phyloP scores from a whole-genome alignment of 2,888 invertebrate species.

The Pyrrhia umbra region DNA sequence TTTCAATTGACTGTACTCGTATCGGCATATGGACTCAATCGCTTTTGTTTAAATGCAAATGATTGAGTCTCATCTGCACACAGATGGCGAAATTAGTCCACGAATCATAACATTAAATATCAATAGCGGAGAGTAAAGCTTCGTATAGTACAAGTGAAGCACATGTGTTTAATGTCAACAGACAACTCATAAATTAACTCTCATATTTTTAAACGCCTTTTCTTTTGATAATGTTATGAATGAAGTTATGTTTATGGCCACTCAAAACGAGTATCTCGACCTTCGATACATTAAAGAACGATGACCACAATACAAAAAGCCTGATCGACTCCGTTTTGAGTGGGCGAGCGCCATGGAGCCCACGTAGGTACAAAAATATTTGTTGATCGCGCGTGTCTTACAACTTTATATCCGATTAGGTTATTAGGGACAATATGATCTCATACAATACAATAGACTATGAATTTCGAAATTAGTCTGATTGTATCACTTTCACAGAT shows the following conservation, averaged over 20 bases:
- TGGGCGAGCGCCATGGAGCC: slow-evolving; percentile 60
- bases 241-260: slow-evolving; percentile 21
- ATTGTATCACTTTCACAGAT: slow-evolving; percentile 70
- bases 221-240: slow-evolving; percentile 21
- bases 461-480: slow-evolving; percentile 58
- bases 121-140: slow-evolving; percentile 32
- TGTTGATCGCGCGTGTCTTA: slow-evolving; percentile 55
- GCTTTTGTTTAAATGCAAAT: slow-evolving; percentile 57
- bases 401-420: slow-evolving; percentile 40
- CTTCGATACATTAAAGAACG: slow-evolving; percentile 42
- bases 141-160: slow-evolving; percentile 16
- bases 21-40: slow-evolving; percentile 48
- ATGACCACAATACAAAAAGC: slow-evolving; percentile 45
- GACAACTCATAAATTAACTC: slow-evolving; percentile 21
- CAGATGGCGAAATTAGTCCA: slow-evolving; percentile 61
- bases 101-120: slow-evolving; percentile 55
- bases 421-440: slow-evolving; percentile 47
- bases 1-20: slow-evolving; percentile 53
- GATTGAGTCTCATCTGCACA: slow-evolving; percentile 59
- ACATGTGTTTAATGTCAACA: slow-evolving; percentile 32
- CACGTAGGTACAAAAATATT: slow-evolving; percentile 51
- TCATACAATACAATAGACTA: slow-evolving; percentile 57
- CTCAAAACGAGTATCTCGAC: slow-evolving; percentile 36
- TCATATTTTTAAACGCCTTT: slow-evolving; percentile 15
- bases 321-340: slow-evolving; percentile 34